Evolutionary conservation across 2,797 vertebrate genomes (phyloP).

Genomic region (Myotis daubentonii): DNA sequence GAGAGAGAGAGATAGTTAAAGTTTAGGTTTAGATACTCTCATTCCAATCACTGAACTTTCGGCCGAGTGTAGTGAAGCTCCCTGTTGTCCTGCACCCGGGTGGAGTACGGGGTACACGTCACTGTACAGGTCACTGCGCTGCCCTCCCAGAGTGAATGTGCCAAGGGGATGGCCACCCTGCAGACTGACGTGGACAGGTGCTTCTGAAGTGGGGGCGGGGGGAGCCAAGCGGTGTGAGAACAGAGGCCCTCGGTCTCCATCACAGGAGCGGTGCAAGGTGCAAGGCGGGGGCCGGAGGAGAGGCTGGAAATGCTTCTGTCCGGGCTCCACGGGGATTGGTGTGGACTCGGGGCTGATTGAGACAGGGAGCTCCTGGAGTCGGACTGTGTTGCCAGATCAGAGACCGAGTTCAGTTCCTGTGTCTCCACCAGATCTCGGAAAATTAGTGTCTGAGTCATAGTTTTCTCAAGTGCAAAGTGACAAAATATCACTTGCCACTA

Average conservation of each 20-base stretch:
- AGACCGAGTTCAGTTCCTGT: not conserved
- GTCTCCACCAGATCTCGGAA: not conserved
- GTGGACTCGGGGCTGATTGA: not conserved
- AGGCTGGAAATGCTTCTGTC: not conserved
- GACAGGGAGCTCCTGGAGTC: not conserved
- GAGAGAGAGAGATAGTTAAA: not conserved
- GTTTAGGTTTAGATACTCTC: not conserved
- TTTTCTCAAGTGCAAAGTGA: conserved; percentile 52
- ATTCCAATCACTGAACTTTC: not conserved
- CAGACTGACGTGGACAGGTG: not conserved
- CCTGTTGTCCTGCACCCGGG: not conserved
- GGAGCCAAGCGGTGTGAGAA: not conserved
- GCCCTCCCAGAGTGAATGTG: not conserved
- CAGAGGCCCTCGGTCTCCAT: accelerated
- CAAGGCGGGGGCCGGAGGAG: not conserved
- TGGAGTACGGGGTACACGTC: not conserved
- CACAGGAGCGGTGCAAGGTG: not conserved
- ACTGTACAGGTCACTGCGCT: accelerated
- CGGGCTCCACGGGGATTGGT: not conserved
- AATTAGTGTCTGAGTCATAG: conserved; percentile 49
- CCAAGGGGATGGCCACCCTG: not conserved
- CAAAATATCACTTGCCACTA: conserved; percentile 34
- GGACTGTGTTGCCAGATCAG: not conserved
- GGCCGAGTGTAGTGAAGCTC: not conserved
- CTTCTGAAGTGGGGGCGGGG: not conserved